These are phyloP conservation scores for Poecile atricapillus DNA, from an alignment of 2,113 vertebrate genomes.

Conservation along the genomic window DNA sequence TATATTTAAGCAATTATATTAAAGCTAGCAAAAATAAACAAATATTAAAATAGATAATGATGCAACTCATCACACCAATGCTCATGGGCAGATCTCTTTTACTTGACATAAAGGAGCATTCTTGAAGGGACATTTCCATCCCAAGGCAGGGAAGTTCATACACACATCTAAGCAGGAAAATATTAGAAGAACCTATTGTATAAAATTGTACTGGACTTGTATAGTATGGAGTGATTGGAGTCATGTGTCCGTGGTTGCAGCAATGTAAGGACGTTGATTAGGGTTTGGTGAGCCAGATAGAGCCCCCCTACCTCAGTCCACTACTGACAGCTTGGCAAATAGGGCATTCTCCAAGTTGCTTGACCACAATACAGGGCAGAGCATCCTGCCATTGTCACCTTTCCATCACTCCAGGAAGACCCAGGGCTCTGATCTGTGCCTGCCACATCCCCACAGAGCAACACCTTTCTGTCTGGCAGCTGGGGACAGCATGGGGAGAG, in stretches of 20 bases:
- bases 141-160: background rate
- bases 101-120: background rate
- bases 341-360: background rate
- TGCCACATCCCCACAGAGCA: no score
- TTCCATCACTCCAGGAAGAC: background rate
- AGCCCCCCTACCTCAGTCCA: accelerated
- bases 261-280: background rate
- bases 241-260: background rate
- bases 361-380: background rate
- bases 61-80: accelerated
- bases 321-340: background rate
- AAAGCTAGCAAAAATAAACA: background rate
- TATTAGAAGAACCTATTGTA: background rate
- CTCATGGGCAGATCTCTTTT: background rate
- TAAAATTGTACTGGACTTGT: no score
- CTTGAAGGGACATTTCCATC: background rate
- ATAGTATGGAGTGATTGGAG: background rate
- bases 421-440: background rate
- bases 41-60: background rate
- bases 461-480: background rate
- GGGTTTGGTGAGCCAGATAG: background rate
- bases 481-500: accelerated
- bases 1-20: background rate
- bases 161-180: background rate
- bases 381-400: background rate